Conservation (phyloP, 2,797 vertebrate species). For the Enteromius treurensis region DNA sequence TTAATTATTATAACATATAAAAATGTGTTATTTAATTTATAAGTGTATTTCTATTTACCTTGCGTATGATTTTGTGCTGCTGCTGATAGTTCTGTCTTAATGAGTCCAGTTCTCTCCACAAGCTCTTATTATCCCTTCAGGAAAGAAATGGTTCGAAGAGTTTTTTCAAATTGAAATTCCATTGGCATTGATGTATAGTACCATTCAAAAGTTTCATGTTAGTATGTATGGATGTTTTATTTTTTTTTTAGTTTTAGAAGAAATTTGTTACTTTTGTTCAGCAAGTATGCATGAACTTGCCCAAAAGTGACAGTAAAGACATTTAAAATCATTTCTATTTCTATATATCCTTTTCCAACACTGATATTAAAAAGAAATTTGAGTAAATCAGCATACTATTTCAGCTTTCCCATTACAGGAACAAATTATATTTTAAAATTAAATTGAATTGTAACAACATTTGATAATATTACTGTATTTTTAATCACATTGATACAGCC, state of each 20-base stretch:
- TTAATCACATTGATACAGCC: background rate
- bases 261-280: background rate
- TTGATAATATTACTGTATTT: background rate
- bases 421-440: too few species aligned
- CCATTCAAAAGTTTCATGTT: background rate
- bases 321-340: background rate
- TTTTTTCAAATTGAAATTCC: background rate
- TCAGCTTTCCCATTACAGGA: too few species aligned
- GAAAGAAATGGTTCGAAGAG: background rate
- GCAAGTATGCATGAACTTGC: background rate
- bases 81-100: slow-evolving; percentile 58
- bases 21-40: too few species aligned
- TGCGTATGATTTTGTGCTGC: slow-evolving; percentile 59
- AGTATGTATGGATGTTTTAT: background rate
- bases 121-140: slow-evolving; percentile 56
- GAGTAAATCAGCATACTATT: background rate
- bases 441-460: too few species aligned
- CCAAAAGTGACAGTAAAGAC: background rate
- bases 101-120: slow-evolving; percentile 58
- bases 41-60: slow-evolving; percentile 40
- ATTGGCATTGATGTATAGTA: background rate
- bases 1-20: background rate
- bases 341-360: background rate
- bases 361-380: background rate
- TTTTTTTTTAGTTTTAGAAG: background rate